These are phyloP conservation scores for Andrena bucephala DNA, from an alignment of 2,888 invertebrate species.

Conservation along the genomic window DNA sequence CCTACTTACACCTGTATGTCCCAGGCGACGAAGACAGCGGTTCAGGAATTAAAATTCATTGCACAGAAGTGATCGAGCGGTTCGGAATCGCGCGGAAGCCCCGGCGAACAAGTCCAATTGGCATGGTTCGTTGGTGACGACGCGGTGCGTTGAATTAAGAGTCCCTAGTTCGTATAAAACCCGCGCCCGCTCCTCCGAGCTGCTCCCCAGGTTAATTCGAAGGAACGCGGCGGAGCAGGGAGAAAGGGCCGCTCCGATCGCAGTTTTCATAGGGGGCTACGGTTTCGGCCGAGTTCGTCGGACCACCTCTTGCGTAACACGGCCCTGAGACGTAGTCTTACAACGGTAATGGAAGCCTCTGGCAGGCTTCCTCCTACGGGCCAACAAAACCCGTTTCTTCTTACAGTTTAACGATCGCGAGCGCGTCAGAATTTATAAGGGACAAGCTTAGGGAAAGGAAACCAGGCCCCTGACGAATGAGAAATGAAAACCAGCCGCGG, in stretches of 20 bases:
- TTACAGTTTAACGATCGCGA: slow-evolving; percentile 73
- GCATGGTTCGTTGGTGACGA: too few species aligned
- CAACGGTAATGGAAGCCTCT: slow-evolving; percentile 81
- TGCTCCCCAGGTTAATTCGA: background rate
- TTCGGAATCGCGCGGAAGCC: too few species aligned
- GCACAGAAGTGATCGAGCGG: too few species aligned
- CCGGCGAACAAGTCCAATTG: too few species aligned
- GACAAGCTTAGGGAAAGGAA: slow-evolving; percentile 23
- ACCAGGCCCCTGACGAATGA: background rate
- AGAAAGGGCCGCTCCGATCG: slow-evolving; percentile 21
- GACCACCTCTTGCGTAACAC: slow-evolving; percentile 77
- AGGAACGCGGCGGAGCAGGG: background rate
- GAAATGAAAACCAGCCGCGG: background rate
- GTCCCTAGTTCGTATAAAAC: too few species aligned
- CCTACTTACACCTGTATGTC: too few species aligned
- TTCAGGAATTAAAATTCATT: too few species aligned
- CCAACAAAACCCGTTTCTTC: slow-evolving; percentile 78
- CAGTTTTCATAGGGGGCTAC: slow-evolving; percentile 7
- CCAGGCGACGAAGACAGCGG: too few species aligned
- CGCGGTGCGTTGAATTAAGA: too few species aligned
- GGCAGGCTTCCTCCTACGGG: slow-evolving; percentile 78
- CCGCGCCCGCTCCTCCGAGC: background rate
- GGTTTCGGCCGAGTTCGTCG: slow-evolving; percentile 65
- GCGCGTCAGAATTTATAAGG: slow-evolving; percentile 65
- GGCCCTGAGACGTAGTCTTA: slow-evolving; percentile 81